phyloP scores from a whole-genome alignment of 2,888 invertebrate genomes.

The Lasioglossum zephyrum region DNA sequence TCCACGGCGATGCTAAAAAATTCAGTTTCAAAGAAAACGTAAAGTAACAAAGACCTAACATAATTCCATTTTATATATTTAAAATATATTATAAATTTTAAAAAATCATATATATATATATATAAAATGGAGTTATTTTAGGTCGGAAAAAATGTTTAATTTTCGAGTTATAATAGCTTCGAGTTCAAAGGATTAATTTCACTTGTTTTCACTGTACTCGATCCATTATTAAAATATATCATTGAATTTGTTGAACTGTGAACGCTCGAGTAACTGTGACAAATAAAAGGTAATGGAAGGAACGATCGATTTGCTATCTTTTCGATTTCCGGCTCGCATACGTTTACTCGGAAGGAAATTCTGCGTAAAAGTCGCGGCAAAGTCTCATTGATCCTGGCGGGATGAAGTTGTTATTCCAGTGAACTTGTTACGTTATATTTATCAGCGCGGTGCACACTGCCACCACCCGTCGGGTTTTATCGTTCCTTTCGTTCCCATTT shows the following conservation, averaged over 20 bases:
- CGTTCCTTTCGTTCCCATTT: constrained; percentile 65
- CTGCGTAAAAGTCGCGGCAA: constrained; percentile 66
- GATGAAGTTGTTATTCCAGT: constrained; percentile 84
- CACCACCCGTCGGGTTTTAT: constrained; percentile 70
- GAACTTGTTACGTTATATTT: constrained; percentile 85
- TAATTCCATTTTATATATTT: no score
- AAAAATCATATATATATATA: no score
- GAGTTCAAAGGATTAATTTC: no score
- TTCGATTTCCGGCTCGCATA: constrained; percentile 63
- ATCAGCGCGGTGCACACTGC: constrained; percentile 81
- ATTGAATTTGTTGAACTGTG: not conserved
- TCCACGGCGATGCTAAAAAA: no score
- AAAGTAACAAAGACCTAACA: no score
- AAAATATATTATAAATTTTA: no score
- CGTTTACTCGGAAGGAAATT: constrained; percentile 64
- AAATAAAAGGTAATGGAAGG: constrained; percentile 17
- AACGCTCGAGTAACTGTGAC: not conserved
- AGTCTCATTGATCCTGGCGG: constrained; percentile 83
- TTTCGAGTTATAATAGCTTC: no score
- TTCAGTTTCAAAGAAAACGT: no score
- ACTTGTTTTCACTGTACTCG: not conserved
- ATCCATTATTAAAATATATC: not conserved
- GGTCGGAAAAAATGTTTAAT: no score
- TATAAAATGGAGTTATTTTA: no score
- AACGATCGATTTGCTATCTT: constrained; percentile 59